These are phyloP conservation scores for Barypeithes pellucidus DNA, from an alignment of 2,888 invertebrate genomes.

Conservation along the genomic window DNA sequence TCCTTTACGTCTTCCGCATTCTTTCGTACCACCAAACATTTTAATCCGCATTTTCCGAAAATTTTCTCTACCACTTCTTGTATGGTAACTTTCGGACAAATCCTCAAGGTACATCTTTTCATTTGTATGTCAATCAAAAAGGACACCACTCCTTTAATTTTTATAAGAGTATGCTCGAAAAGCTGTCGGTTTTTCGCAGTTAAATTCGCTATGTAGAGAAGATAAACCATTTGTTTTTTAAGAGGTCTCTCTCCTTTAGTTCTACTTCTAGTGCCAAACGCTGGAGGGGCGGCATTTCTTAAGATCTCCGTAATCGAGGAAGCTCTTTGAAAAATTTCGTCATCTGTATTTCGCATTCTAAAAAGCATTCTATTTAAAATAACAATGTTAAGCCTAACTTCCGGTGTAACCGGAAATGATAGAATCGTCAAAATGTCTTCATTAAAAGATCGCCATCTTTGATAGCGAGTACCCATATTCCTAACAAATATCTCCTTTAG, in stretches of 20 bases:
- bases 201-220: slow-evolving; percentile 28
- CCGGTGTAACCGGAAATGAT: too few relatives aligned
- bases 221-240: slow-evolving; percentile 46
- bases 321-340: slow-evolving; percentile 54
- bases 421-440: too few relatives aligned
- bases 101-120: slow-evolving; percentile 60
- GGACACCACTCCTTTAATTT: slow-evolving; percentile 62
- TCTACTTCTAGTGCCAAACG: slow-evolving; percentile 53
- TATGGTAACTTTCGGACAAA: slow-evolving; percentile 57
- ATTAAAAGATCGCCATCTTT: too few relatives aligned
- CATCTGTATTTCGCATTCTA: slow-evolving; percentile 57
- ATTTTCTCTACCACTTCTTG: slow-evolving; percentile 57
- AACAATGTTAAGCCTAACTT: too few relatives aligned
- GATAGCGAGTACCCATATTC: too few relatives aligned
- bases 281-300: slow-evolving; percentile 53
- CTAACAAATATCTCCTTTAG: too few relatives aligned
- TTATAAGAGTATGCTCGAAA: slow-evolving; percentile 58
- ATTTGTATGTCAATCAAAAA: slow-evolving; percentile 60
- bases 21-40: slow-evolving; percentile 57
- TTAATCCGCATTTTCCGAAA: slow-evolving; percentile 55
- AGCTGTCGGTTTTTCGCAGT: slow-evolving; percentile 52
- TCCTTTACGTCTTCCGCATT: slow-evolving; percentile 55
- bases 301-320: slow-evolving; percentile 54
- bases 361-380: slow-evolving; percentile 33
- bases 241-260: slow-evolving; percentile 35